These are phyloP conservation scores for Drosophila seclusa DNA, from an alignment of 2,888 invertebrate species.

Conservation along the genomic window DNA sequence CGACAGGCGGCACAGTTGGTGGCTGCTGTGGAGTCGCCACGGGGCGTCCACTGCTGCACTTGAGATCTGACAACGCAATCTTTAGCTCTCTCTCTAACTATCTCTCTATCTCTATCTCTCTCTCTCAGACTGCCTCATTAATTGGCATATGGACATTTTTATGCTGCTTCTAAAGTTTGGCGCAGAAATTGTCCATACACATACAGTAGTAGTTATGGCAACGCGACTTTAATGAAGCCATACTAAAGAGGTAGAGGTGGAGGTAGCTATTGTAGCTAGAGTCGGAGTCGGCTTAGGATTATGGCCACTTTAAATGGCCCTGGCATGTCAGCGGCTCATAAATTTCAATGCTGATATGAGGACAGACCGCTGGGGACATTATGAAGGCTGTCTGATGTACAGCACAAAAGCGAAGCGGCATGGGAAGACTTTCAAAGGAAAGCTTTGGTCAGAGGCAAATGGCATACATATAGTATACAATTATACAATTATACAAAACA, in stretches of 20 bases:
- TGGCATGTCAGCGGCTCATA: constrained; percentile 78
- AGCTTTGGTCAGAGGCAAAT: background rate
- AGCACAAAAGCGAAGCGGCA: constrained; percentile 41
- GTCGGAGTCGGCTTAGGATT: constrained; percentile 48
- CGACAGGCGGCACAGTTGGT: constrained; percentile 62
- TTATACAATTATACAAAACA: constrained; percentile 2
- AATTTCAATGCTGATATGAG: constrained; percentile 61
- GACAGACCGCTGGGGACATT: constrained; percentile 50
- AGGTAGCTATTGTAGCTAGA: constrained; percentile 34
- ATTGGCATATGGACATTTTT: constrained; percentile 74
- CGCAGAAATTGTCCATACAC: constrained; percentile 36
- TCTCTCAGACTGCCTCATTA: constrained; percentile 55
- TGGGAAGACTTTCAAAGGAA: constrained; percentile 49
- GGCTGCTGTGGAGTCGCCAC: constrained; percentile 36
- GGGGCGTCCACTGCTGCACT: constrained; percentile 48
- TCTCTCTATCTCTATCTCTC: constrained; percentile 5
- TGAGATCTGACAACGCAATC: constrained; percentile 14
- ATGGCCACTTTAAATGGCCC: constrained; percentile 64
- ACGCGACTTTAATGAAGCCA: constrained; percentile 73
- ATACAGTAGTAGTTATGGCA: constrained; percentile 34
- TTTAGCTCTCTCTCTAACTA: background rate
- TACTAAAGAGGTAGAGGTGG: constrained; percentile 18
- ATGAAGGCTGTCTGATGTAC: constrained; percentile 40
- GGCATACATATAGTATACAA: constrained; percentile 7
- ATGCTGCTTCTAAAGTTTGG: constrained; percentile 61